A percentile compares a stretch with the other conserved stretches of the same genome.
phyloP scores from a whole-genome alignment of 2,113 vertebrate genomes.

The Prietella phreatophila region DNA sequence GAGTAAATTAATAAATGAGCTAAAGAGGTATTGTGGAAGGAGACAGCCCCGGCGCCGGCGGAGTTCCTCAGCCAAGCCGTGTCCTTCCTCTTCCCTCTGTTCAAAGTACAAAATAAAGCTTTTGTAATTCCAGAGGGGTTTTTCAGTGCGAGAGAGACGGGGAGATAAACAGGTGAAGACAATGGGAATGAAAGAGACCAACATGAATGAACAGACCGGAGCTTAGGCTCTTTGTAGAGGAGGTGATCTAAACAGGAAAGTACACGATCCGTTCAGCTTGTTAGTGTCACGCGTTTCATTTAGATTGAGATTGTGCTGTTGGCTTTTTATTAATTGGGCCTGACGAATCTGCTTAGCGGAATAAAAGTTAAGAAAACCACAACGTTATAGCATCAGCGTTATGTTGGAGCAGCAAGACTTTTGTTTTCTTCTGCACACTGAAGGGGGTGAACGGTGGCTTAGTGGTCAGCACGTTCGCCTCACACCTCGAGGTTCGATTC shows the following conservation, averaged over 20 bases:
- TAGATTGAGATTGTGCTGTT: background rate
- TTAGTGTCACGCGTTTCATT: background rate
- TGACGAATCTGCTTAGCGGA: background rate
- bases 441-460: no score
- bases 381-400: background rate
- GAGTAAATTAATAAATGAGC: conserved; percentile 51
- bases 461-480: no score
- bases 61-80: conserved; percentile 13
- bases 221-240: background rate
- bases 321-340: background rate
- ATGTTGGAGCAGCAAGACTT: no score
- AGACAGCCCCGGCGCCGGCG: conserved; percentile 13
- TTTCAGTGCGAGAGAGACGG: background rate
- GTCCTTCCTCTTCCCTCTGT: conserved; percentile 1
- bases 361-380: background rate
- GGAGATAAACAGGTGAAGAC: conserved; percentile 3
- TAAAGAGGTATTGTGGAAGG: conserved; percentile 41
- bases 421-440: no score
- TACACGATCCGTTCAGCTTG: background rate
- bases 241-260: background rate
- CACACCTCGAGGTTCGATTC: no score
- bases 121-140: background rate
- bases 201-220: conserved; percentile 7
- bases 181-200: background rate
- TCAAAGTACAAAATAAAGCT: background rate